Base-by-base conservation (phyloP, 2,113 vertebrate species). In the Triplophysa siluroides region DNA sequence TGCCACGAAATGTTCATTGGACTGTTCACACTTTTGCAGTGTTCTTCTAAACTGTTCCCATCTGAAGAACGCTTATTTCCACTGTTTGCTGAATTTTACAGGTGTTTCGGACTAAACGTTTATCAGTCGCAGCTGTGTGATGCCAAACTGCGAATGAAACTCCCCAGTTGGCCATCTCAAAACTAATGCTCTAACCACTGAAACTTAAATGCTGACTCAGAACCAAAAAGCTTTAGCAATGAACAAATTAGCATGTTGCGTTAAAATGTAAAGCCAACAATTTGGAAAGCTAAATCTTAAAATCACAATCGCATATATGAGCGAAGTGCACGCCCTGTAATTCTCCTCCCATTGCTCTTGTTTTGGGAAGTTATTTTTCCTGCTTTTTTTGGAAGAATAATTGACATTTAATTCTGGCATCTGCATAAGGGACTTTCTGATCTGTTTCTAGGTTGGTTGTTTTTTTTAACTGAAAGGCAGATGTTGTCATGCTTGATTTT, bases 131-230 rank as follows among this genome's bases (percentile, higher is more conserved):
- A 82, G 72, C 63, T 85, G 83, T 8, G 14, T 2, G 45, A 12
- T 54, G 12, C 26, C 23, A 76, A 72, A 66, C 58, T 2, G 43
- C 11, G 47, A 76, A 65, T 76, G 83, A 81, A 81, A 84, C 76
- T 76, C 14, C 41, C 72, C 14, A 3, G 68, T 80, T 58, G 19
- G 64, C 54, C 29, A 61, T 64, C 47, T 6, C 45, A 58, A 78
- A 70, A 76, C 21, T 45, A 3, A n/a, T 60, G n/a, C 24, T 50
- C 78, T 64, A 70, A 81, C 58, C 69, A 81, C 24, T 76, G 79
- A 81, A 84, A 65, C 69, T 3, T 26, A 78, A 58, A 83, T 38
- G 21, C 16, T 61, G 54, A 69, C 69, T 56, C 69, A 61, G 38
- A 78, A 12, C 19, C 1, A 52, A 11, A 78, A 29, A 29, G 29